Percentiles rank a stretch among this genome's conserved stretches.
These are phyloP conservation scores for Baccha elongata DNA, from an alignment of 2,888 invertebrate species.

Conservation along the genomic window DNA sequence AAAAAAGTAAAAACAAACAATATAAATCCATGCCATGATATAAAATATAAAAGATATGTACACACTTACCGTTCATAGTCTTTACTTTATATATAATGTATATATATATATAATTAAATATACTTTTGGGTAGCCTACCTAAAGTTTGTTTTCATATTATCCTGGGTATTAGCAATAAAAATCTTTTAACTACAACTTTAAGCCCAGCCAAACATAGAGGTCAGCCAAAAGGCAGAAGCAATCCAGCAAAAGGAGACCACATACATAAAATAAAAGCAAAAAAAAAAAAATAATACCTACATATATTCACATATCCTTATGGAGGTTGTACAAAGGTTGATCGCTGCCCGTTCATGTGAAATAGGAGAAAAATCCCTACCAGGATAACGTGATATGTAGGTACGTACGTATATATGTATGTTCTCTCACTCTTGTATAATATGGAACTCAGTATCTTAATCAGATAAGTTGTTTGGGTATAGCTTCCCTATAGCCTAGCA, in stretches of 20 bases:
- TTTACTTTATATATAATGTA: no score
- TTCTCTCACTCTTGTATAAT: conserved; percentile 32
- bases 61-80: no score
- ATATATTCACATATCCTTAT: conserved; percentile 49
- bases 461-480: conserved; percentile 66
- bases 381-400: conserved; percentile 38
- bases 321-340: conserved; percentile 59
- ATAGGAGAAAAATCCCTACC: conserved; percentile 51
- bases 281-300: conserved; percentile 3
- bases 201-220: conserved; percentile 46
- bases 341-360: conserved; percentile 60
- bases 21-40: not conserved
- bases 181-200: conserved; percentile 72
- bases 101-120: not conserved
- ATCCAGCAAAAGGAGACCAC: conserved; percentile 29
- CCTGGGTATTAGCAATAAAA: conserved; percentile 68
- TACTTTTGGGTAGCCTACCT: conserved; percentile 46
- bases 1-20: not conserved
- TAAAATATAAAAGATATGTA: conserved; percentile 4
- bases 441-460: conserved; percentile 61
- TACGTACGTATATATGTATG: not conserved
- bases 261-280: not conserved
- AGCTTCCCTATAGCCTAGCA: conserved; percentile 15
- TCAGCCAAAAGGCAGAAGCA: conserved; percentile 35
- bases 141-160: conserved; percentile 48